These are phyloP conservation scores for Lichenostomus cassidix DNA, from an alignment of 2,113 vertebrate species.

Conservation along the genomic window DNA sequence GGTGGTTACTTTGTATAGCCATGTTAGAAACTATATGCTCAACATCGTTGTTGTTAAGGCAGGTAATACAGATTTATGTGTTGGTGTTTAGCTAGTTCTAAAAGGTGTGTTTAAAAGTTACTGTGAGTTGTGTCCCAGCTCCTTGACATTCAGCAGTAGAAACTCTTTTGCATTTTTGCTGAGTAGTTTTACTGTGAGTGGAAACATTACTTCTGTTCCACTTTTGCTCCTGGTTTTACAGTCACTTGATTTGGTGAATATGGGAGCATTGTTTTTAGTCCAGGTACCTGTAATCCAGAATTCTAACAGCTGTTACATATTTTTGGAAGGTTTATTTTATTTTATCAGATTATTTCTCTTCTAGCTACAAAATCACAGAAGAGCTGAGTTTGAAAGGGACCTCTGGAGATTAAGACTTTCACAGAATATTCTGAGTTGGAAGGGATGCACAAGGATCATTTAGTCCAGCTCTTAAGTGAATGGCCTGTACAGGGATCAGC, in stretches of 20 bases:
- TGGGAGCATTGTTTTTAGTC: background rate
- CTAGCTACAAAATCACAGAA: background rate
- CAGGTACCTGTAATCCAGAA: background rate
- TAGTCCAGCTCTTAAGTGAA: background rate
- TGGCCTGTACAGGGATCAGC: background rate
- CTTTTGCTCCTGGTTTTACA: background rate
- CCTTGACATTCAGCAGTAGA: background rate
- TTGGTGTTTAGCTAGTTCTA: background rate
- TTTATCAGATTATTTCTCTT: background rate
- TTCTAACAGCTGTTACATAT: background rate
- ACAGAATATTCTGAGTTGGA: background rate
- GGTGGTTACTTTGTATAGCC: background rate
- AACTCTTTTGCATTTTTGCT: background rate
- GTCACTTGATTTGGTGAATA: background rate
- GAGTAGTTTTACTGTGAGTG: background rate
- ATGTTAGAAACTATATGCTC: background rate
- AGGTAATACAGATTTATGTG: background rate
- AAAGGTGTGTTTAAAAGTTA: background rate
- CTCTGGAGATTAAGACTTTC: background rate
- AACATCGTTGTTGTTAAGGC: background rate
- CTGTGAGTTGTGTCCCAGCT: background rate
- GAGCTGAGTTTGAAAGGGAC: background rate
- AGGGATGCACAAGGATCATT: background rate
- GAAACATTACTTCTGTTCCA: background rate
- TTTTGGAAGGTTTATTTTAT: background rate